phyloP scores from a whole-genome alignment of 2,797 vertebrate genomes.

The Micromesistius poutassou region DNA sequence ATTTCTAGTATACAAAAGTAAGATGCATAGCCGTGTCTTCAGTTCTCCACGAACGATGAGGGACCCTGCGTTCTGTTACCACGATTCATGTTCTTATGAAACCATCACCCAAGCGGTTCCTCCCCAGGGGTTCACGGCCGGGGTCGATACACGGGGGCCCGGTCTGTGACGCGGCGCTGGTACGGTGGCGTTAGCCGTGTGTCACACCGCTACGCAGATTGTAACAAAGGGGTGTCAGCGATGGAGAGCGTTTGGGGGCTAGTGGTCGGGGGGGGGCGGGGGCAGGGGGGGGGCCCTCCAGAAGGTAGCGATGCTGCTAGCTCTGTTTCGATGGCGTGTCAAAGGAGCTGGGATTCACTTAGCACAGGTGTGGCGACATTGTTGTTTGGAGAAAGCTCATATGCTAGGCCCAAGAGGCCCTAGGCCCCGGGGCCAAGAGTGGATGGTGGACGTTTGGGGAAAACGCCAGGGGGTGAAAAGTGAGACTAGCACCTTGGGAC shows the following conservation, averaged over 20 bases:
- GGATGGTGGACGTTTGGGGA: constrained; percentile 26
- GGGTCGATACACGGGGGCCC: constrained; percentile 7
- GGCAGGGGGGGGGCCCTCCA: not conserved
- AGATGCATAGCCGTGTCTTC: not conserved
- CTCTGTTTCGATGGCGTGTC: constrained; percentile 37
- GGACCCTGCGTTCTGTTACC: not conserved
- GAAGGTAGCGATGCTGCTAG: constrained; percentile 26
- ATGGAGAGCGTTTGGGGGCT: constrained; percentile 23
- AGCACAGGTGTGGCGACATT: constrained; percentile 35
- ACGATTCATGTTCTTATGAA: not conserved
- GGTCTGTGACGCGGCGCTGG: constrained; percentile 42
- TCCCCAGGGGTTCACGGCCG: not conserved
- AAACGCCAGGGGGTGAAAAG: not conserved
- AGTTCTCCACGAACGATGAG: not conserved
- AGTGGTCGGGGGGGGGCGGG: not conserved
- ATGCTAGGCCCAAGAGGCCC: no score
- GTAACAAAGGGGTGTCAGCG: constrained; percentile 64
- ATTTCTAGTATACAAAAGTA: not conserved
- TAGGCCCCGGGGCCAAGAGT: constrained; percentile 9
- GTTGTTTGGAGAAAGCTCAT: constrained; percentile 41
- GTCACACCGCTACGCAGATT: constrained; percentile 69
- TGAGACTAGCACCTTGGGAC: constrained; percentile 1
- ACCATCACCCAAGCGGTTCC: not conserved
- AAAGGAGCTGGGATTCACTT: constrained; percentile 43
- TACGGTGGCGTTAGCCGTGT: constrained; percentile 54